Conservation (phyloP, 2,113 vertebrate species). For the Aptenodytes forsteri region DNA sequence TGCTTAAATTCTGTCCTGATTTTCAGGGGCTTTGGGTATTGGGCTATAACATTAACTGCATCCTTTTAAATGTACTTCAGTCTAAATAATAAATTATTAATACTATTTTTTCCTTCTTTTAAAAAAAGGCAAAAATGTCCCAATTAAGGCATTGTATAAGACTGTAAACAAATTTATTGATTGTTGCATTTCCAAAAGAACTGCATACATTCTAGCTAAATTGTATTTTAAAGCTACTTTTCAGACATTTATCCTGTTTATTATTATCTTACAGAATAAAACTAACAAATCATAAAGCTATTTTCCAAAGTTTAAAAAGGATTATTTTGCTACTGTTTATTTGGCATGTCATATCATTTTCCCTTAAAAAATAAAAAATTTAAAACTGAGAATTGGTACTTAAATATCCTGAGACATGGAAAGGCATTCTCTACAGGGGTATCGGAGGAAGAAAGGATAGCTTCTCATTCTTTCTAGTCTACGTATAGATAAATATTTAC, state of each 20-base stretch:
- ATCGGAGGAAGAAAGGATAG: background rate
- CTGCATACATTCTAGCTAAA: background rate
- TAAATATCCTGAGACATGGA: background rate
- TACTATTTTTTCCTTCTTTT: background rate
- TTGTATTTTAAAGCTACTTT: background rate
- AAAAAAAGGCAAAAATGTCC: background rate
- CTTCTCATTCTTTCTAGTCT: background rate
- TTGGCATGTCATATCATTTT: background rate
- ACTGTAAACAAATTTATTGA: background rate
- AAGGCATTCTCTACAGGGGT: background rate
- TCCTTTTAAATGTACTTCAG: background rate
- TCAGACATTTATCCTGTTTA: background rate
- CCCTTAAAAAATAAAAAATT: background rate
- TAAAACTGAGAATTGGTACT: background rate
- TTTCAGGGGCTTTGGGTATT: background rate
- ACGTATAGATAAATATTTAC: background rate
- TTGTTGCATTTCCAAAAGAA: background rate
- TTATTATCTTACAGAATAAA: background rate
- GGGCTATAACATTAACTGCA: background rate
- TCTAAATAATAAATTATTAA: conserved; percentile 10
- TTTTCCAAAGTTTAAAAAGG: background rate
- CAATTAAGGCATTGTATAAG: background rate
- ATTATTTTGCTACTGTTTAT: background rate
- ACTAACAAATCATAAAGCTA: background rate
- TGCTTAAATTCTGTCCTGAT: background rate